Percentiles rank a stretch among this genome's conserved stretches.
Conservation (phyloP, 2,797 vertebrate species). For the Percopsis omiscomaycus region DNA sequence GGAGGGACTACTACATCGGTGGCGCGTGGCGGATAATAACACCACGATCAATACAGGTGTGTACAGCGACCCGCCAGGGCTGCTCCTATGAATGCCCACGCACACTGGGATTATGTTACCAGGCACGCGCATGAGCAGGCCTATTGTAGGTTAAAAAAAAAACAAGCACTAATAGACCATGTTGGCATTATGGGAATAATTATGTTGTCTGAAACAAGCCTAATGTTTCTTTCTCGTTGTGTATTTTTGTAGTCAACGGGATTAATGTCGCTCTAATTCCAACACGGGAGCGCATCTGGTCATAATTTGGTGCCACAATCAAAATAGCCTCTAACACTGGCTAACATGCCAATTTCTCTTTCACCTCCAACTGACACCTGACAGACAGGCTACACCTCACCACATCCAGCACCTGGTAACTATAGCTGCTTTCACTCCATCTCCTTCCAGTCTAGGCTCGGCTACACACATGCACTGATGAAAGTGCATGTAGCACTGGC, state of each 20-base stretch:
- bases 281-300: constrained; percentile 75
- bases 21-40: constrained; percentile 83
- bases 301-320: constrained; percentile 71
- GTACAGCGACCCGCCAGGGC: constrained; percentile 63
- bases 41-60: constrained; percentile 81
- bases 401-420: constrained; percentile 72
- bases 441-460: constrained; percentile 64
- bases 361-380: constrained; percentile 64
- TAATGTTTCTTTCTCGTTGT: constrained; percentile 60
- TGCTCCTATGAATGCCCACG: constrained; percentile 56
- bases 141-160: constrained; percentile 5
- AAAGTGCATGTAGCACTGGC: constrained; percentile 45
- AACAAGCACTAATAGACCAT: not conserved
- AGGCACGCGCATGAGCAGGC: constrained; percentile 55
- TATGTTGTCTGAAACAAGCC: constrained; percentile 59
- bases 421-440: constrained; percentile 64
- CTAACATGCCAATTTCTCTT: constrained; percentile 68
- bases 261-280: constrained; percentile 68
- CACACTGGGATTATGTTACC: constrained; percentile 71
- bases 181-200: constrained; percentile 20
- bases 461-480: too few relatives aligned
- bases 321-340: constrained; percentile 49
- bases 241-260: constrained; percentile 63
- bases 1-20: constrained; percentile 71
- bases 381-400: constrained; percentile 68